A percentile compares a stretch with the other conserved stretches of the same genome.
Conservation (phyloP, 2,797 vertebrate genomes). For the Rhadinocentrus ornatus region DNA sequence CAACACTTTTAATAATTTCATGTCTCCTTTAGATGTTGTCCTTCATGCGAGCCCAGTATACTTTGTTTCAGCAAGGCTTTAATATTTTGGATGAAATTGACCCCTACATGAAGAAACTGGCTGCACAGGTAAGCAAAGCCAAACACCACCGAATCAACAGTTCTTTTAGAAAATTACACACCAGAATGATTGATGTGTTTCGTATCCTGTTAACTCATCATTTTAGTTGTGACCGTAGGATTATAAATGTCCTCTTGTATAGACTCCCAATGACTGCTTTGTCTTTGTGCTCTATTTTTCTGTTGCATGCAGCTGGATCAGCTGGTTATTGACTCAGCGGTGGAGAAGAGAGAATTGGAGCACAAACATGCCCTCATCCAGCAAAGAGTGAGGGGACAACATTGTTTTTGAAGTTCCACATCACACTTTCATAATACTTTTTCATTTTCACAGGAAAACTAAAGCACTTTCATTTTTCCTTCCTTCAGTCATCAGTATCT, state of each 20-base stretch:
- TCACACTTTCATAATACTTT: neutral
- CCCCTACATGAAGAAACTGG: slow-evolving; percentile 97
- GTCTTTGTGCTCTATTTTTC: slow-evolving; percentile 1
- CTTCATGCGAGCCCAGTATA: slow-evolving; percentile 97
- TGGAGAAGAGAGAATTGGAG: slow-evolving; percentile 98
- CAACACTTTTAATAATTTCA: neutral
- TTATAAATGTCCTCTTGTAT: neutral
- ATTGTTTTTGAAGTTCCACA: neutral
- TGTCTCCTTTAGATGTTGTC: slow-evolving; percentile 90
- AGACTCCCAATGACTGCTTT: slow-evolving; percentile 13
- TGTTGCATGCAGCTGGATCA: slow-evolving; percentile 89
- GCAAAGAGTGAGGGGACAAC: slow-evolving; percentile 88
- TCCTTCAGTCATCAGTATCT: neutral
- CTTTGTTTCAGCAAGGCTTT: slow-evolving; percentile 95
- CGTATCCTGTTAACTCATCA: neutral
- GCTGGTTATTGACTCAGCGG: slow-evolving; percentile 95
- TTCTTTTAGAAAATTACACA: neutral
- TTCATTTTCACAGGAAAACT: neutral
- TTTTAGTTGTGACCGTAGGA: neutral
- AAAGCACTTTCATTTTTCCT: neutral
- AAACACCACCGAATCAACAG: neutral
- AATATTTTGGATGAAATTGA: slow-evolving; percentile 93
- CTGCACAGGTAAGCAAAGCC: slow-evolving; percentile 86
- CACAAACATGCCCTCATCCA: slow-evolving; percentile 95
- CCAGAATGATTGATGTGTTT: neutral